A percentile compares a stretch with the other conserved stretches of the same genome.
Conservation (phyloP, 2,888 invertebrate species). For the Plebejus melissa region DNA sequence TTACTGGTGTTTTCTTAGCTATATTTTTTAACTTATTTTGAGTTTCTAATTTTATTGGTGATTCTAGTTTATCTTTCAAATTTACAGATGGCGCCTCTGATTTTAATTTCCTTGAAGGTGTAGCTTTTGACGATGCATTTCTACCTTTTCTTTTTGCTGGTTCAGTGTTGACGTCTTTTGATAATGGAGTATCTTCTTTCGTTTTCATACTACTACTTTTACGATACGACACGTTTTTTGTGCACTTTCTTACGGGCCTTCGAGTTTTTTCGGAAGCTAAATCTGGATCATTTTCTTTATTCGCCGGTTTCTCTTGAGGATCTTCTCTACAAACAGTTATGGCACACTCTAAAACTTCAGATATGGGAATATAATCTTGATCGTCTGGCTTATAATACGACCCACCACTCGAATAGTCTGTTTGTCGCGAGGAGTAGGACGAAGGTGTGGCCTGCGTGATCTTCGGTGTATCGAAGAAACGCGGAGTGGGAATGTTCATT, state of each 20-base stretch:
- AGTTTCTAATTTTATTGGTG: slow-evolving; percentile 53
- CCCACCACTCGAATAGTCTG: slow-evolving; percentile 81
- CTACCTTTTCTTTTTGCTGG: slow-evolving; percentile 43
- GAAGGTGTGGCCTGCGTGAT: slow-evolving; percentile 58
- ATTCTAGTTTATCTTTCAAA: slow-evolving; percentile 41
- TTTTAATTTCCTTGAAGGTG: slow-evolving; percentile 39
- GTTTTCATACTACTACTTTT: slow-evolving; percentile 40
- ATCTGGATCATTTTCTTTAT: slow-evolving; percentile 38
- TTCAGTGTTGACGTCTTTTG: slow-evolving; percentile 43
- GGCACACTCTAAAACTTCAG: slow-evolving; percentile 51
- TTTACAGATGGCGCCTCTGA: slow-evolving; percentile 27
- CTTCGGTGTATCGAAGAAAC: slow-evolving; percentile 71
- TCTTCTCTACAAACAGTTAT: slow-evolving; percentile 40
- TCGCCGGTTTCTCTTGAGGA: slow-evolving; percentile 39
- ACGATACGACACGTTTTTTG: slow-evolving; percentile 70
- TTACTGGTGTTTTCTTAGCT: slow-evolving; percentile 52
- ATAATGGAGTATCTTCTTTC: slow-evolving; percentile 46
- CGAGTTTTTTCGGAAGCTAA: slow-evolving; percentile 39
- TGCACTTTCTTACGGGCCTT: slow-evolving; percentile 65
- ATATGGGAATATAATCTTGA: slow-evolving; percentile 65
- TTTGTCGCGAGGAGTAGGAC: slow-evolving; percentile 68
- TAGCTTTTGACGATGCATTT: slow-evolving; percentile 29
- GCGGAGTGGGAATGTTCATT: slow-evolving; percentile 78
- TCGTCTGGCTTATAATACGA: slow-evolving; percentile 83
- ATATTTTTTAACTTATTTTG: slow-evolving; percentile 62